Base-by-base conservation (phyloP, 2,797 vertebrate species). In the Avahi laniger region DNA sequence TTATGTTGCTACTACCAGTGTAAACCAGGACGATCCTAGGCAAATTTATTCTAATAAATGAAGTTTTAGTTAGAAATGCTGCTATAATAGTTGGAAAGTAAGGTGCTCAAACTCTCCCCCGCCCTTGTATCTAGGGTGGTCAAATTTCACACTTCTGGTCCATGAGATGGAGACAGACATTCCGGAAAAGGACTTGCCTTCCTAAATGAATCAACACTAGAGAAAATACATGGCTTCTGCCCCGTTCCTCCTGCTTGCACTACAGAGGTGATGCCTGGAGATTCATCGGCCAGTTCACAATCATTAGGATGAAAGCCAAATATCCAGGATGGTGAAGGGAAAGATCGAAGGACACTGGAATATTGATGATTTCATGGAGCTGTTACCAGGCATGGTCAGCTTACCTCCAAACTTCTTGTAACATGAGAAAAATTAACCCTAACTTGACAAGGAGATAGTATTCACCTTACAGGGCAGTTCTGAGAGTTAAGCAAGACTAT, bases 121-220 rank as follows among this genome's bases (percentile, higher is more conserved):
- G 73, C 48, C 3, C 1, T n/a, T 50, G 5, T 14, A 10, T 24
- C 11, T 11, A 4, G 6, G 0, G 4, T 7, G 26, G 7, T 30
- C 22, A 30, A 12, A 9, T 70, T 48, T 91, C 43, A 41, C 15
- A 65, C 50, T 41, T 86, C 22, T 57, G 18, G 9, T 82, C 8
- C 4, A 0, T 54, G 52, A 82, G 17, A 41, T 7, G 30, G 80
- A 76, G 65, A 54, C 13, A 65, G 67, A 70, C 73, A 73, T 43
- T 12, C 35, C 59, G 79, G 61, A 52, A 57, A 70, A 88, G 46
- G 87, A 38, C 79, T 38, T 33, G 2, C 17, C 65, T 70, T 85
- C 50, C 20, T 67, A n/a, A 72, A 41, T 85, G 89, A 95, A 38
- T 95, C 82, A 83, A 9, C 28, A 17, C 43, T 6, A 5, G 5